phyloP scores from a whole-genome alignment of 2,888 invertebrate species.

The Timema podura region DNA sequence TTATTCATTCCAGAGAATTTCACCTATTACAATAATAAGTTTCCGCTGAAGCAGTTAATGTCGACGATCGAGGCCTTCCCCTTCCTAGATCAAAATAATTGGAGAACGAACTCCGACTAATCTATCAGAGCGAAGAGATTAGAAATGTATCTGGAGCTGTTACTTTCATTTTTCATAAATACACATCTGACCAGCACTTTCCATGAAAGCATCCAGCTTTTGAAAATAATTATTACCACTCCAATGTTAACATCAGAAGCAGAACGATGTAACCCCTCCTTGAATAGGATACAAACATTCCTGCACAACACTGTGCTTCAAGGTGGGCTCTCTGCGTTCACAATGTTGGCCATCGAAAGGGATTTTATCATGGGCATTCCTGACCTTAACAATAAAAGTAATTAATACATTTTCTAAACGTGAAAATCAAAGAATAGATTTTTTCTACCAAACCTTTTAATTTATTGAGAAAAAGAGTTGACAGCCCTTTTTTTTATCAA shows the following conservation, averaged over 20 bases:
- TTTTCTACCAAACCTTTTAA: too few relatives aligned
- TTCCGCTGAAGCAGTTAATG: slow-evolving; percentile 29
- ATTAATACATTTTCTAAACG: slow-evolving; percentile 27
- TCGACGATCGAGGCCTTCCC: slow-evolving; percentile 26
- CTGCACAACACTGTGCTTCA: slow-evolving; percentile 34
- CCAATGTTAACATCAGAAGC: slow-evolving; percentile 37
- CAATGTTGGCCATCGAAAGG: slow-evolving; percentile 34
- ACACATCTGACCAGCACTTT: slow-evolving; percentile 34
- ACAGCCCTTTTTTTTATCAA: too few relatives aligned
- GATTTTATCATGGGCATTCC: slow-evolving; percentile 29
- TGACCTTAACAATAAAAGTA: slow-evolving; percentile 32
- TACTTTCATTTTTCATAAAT: slow-evolving; percentile 32
- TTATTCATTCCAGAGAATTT: slow-evolving; percentile 35
- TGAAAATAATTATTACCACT: slow-evolving; percentile 36
- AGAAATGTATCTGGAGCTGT: too few relatives aligned
- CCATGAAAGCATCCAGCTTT: slow-evolving; percentile 34
- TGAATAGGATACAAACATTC: slow-evolving; percentile 36
- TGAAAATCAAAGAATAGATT: slow-evolving; percentile 28
- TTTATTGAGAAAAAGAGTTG: too few relatives aligned
- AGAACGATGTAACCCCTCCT: slow-evolving; percentile 34
- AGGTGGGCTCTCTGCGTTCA: slow-evolving; percentile 35
- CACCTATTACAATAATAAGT: slow-evolving; percentile 26
- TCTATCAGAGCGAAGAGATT: too few relatives aligned
- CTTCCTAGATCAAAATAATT: slow-evolving; percentile 28
- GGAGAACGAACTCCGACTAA: too few relatives aligned